Evolutionary conservation across 2,888 invertebrate species (phyloP), one percentile per base, ranked within the genome.

Genomic region (Salticus scenicus): DNA sequence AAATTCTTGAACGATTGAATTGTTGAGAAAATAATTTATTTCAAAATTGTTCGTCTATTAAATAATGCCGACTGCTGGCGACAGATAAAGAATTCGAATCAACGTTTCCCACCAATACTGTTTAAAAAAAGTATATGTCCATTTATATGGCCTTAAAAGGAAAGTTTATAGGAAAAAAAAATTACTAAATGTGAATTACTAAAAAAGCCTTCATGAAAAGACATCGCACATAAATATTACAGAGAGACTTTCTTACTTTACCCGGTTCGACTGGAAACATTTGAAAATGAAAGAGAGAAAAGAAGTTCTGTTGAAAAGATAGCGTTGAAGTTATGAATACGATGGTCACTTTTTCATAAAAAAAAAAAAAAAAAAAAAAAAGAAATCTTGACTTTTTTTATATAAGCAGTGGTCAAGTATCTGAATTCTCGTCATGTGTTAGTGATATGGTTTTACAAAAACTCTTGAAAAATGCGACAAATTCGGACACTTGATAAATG

Each of bases 371-470:
- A n/a, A n/a, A n/a, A n/a, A n/a, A n/a, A n/a, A n/a, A n/a, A n/a
- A n/a, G n/a, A 24, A 37, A 12, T 33, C 33, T 4, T 37, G 28
- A 12, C 1, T 17, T 66, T 30, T 30, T 30, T 31, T 28, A 0
- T 37, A 5, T 33, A 33, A 67, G 33, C n/a, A 31, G 10, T n/a
- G 83, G 71, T 67, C 83, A 77, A 66, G 17, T 33, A 47, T 77
- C 77, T 67, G 83, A 27, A 77, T 73, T 24, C 47, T n/a, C 72
- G 47, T 24, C 83, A 83, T 77, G 42, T 83, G 83, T 77, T 77
- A 24, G 12, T 83, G 83, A 83, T 72, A 17, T 14, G 47, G 2
- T 47, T 47, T 47, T 47, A 7, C 37, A 37, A 10, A 10, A 10
- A 37, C 17, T 12, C 5, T 12, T 37, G 37, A 47, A 47, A 47